Percentiles rank a stretch among this genome's conserved stretches.
phyloP scores from a whole-genome alignment of 2,888 invertebrate genomes.

The Cybosia mesomella region DNA sequence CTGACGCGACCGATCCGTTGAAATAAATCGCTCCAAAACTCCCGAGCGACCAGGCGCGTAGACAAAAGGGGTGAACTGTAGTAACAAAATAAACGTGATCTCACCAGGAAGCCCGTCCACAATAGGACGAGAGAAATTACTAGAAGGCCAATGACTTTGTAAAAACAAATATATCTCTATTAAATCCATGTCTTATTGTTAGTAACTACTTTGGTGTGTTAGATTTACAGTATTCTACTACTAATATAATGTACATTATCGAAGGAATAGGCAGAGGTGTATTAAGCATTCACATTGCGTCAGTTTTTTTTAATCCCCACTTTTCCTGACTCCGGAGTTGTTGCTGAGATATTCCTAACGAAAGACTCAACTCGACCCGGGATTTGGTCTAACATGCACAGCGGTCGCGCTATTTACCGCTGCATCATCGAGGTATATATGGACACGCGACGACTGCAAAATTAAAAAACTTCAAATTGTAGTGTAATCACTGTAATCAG shows the following conservation, averaged over 20 bases:
- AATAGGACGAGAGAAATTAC: constrained; percentile 67
- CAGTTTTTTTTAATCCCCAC: not conserved
- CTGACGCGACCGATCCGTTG: constrained; percentile 60
- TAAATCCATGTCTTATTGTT: constrained; percentile 28
- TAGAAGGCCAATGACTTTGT: constrained; percentile 70
- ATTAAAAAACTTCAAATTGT: not conserved
- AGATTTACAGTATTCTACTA: no score
- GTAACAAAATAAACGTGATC: constrained; percentile 74
- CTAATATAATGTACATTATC: not conserved
- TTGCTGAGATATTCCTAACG: not conserved
- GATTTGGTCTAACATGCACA: not conserved
- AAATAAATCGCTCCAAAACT: constrained; percentile 74
- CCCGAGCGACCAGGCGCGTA: constrained; percentile 61
- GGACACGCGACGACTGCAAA: not conserved
- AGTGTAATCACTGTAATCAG: not conserved
- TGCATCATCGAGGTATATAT: not conserved
- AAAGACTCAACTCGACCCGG: not conserved
- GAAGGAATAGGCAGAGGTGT: not conserved
- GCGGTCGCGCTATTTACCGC: no score
- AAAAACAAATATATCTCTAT: constrained; percentile 62
- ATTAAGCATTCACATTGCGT: not conserved
- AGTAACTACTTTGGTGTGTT: constrained; percentile 6
- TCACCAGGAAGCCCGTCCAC: constrained; percentile 73
- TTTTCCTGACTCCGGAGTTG: not conserved
- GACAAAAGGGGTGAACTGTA: constrained; percentile 67